These are phyloP conservation scores for Horisme vitalbata DNA, from an alignment of 2,888 invertebrate genomes.

Conservation along the genomic window DNA sequence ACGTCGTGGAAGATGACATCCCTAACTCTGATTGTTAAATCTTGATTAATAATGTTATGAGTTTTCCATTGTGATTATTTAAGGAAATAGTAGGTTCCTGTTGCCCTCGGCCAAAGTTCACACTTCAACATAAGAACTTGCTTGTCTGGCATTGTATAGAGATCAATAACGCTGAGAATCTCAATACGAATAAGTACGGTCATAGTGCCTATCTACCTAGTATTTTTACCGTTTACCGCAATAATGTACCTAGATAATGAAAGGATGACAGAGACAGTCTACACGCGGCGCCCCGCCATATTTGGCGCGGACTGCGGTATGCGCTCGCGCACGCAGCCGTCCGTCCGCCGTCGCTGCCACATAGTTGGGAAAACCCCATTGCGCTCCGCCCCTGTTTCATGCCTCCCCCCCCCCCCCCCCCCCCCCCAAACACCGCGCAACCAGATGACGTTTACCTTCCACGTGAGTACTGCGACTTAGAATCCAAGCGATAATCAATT, in stretches of 20 bases:
- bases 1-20: too few species aligned
- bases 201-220: too few species aligned
- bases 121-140: too few species aligned
- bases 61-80: too few species aligned
- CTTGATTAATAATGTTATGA: too few species aligned
- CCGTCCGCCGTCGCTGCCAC: conserved; percentile 52
- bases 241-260: conserved; percentile 16
- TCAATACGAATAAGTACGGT: conserved; percentile 29
- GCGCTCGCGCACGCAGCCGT: conserved; percentile 55
- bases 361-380: conserved; percentile 79
- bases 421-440: neutral
- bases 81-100: too few species aligned
- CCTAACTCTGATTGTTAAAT: too few species aligned
- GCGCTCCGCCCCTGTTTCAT: conserved; percentile 33
- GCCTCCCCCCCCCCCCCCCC: conserved; percentile 24
- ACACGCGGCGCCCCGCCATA: too few species aligned
- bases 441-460: conserved; percentile 27
- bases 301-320: conserved; percentile 56
- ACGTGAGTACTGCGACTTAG: conserved; percentile 23
- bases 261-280: conserved; percentile 15
- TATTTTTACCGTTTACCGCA: conserved; percentile 49
- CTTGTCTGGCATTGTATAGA: too few species aligned
- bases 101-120: too few species aligned
- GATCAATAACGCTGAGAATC: too few species aligned
- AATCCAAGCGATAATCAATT: conserved; percentile 13